These are phyloP conservation scores for Diadophis punctatus DNA, from an alignment of 2,113 vertebrate species.

Conservation along the genomic window DNA sequence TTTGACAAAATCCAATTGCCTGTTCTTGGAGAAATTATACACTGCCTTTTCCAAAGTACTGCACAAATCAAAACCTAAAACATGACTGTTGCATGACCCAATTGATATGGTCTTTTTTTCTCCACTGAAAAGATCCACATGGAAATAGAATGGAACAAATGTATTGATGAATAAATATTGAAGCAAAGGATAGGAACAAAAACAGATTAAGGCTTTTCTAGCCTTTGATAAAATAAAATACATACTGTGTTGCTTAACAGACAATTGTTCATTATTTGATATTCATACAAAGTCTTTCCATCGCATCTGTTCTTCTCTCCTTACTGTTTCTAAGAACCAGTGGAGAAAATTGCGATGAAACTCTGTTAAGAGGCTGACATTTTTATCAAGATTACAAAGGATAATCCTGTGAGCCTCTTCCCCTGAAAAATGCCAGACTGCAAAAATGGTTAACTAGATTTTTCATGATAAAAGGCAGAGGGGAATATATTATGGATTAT, in stretches of 20 bases:
- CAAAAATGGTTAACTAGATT: slow-evolving; percentile 1
- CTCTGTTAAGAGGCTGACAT: background rate
- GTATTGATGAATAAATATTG: background rate
- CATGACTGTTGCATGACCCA: background rate
- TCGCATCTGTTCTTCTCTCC: background rate
- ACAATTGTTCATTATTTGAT: background rate
- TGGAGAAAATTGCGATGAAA: background rate
- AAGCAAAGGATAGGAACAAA: background rate
- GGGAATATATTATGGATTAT: background rate
- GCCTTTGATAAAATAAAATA: background rate
- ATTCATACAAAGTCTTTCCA: background rate
- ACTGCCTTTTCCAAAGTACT: background rate
- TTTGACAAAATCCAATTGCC: background rate
- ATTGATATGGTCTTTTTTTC: background rate
- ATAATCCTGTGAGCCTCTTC: background rate
- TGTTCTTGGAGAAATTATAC: background rate
- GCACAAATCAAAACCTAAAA: background rate
- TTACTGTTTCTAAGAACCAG: background rate
- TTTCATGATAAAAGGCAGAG: background rate
- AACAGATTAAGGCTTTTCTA: background rate
- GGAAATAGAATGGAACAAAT: background rate
- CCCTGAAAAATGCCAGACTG: background rate
- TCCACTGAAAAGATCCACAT: background rate
- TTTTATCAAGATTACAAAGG: background rate
- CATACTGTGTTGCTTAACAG: background rate